A percentile compares a stretch with the other conserved stretches of the same genome.
Conservation (phyloP, 2,113 vertebrate genomes). For the Catagonus wagneri region DNA sequence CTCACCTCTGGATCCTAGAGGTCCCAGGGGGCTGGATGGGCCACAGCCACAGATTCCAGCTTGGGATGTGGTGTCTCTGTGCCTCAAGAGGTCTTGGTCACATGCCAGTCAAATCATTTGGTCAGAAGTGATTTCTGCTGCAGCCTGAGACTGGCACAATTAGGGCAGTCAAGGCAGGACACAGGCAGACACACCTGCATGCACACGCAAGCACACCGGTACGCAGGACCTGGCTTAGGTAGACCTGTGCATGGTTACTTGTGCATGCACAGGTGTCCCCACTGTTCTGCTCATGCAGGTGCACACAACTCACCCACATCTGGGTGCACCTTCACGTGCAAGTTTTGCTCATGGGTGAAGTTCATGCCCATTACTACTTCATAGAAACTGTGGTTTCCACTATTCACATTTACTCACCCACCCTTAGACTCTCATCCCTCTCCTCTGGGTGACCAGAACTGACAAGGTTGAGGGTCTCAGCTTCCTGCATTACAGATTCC, state of each 20-base stretch:
- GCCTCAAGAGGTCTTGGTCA: neutral
- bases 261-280: neutral
- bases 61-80: neutral
- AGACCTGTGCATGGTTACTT: neutral
- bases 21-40: neutral
- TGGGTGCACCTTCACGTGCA: rapidly evolving
- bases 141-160: neutral
- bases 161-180: neutral
- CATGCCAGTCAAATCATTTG: neutral
- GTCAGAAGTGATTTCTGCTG: neutral
- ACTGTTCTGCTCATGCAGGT: neutral
- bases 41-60: neutral
- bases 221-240: neutral
- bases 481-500: neutral
- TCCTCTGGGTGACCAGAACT: neutral
- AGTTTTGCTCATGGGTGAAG: neutral
- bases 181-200: rapidly evolving
- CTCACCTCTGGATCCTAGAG: neutral
- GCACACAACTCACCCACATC: neutral
- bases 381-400: neutral
- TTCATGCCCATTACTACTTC: rapidly evolving
- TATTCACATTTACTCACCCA: neutral
- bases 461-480: neutral
- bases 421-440: neutral
- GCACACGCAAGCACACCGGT: rapidly evolving